Evolutionary conservation across 2,888 invertebrate genomes (phyloP).

Genomic region (Epiblema foenella): DNA sequence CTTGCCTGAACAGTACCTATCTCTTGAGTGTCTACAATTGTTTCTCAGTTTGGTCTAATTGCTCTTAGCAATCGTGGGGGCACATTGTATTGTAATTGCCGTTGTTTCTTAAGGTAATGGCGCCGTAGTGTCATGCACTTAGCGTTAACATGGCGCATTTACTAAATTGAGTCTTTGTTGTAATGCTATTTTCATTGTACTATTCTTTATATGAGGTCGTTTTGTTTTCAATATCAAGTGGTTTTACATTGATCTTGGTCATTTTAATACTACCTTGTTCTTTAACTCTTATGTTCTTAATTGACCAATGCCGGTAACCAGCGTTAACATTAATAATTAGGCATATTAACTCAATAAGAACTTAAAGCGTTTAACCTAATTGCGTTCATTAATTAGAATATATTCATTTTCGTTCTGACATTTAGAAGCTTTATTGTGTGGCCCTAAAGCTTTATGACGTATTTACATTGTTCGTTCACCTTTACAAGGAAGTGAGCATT

Average conservation of each 20-base stretch:
- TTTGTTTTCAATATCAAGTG: constrained; percentile 28
- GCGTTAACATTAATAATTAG: background rate
- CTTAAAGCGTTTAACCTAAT: constrained; percentile 1
- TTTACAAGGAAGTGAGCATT: constrained; percentile 47
- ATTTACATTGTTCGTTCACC: constrained; percentile 45
- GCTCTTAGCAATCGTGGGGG: constrained; percentile 55
- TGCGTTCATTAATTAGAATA: constrained; percentile 3
- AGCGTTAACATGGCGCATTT: constrained; percentile 55
- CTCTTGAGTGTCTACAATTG: constrained; percentile 29
- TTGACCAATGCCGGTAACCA: constrained; percentile 15
- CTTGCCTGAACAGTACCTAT: constrained; percentile 28
- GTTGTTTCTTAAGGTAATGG: constrained; percentile 51
- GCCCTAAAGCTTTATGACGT: constrained; percentile 34
- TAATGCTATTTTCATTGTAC: constrained; percentile 17
- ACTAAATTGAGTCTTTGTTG: constrained; percentile 36
- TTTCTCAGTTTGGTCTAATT: constrained; percentile 52
- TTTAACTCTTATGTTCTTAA: constrained; percentile 21
- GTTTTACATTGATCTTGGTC: constrained; percentile 20
- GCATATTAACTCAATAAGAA: background rate
- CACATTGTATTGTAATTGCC: constrained; percentile 54
- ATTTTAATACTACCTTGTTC: constrained; percentile 25
- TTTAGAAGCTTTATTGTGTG: constrained; percentile 25
- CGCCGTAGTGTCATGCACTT: constrained; percentile 54
- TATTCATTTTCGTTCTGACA: constrained; percentile 31
- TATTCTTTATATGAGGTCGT: constrained; percentile 14